Conservation (phyloP, 2,113 vertebrate species). For the Galbula dea region DNA sequence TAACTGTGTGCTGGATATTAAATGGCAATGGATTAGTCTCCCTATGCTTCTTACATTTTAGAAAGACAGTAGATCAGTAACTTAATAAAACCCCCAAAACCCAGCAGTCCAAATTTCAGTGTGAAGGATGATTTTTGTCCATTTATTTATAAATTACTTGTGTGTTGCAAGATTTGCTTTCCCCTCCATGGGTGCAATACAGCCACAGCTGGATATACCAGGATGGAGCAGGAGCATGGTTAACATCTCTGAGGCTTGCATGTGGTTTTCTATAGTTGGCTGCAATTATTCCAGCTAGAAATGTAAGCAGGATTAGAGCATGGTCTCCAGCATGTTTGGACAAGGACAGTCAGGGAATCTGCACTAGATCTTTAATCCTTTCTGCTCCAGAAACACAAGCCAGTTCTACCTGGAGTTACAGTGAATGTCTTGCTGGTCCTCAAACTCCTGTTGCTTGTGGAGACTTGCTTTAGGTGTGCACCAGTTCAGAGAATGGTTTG, state of each 20-base stretch:
- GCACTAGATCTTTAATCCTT: background rate
- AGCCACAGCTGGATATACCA: background rate
- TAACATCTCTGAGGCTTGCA: background rate
- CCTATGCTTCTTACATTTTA: background rate
- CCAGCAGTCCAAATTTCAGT: background rate
- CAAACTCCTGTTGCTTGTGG: background rate
- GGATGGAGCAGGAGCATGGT: background rate
- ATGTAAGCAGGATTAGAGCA: background rate
- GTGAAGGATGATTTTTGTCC: background rate
- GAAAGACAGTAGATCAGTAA: slow-evolving; percentile 23
- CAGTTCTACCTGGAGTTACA: background rate
- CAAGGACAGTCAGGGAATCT: background rate
- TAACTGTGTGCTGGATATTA: background rate
- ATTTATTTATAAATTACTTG: background rate
- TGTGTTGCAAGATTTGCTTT: background rate
- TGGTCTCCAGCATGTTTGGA: background rate
- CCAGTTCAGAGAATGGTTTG: too few relatives aligned
- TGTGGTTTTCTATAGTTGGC: background rate
- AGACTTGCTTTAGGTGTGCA: accelerated
- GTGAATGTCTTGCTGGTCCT: background rate
- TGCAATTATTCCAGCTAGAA: background rate
- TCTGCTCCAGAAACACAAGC: background rate
- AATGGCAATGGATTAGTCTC: background rate
- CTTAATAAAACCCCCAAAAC: background rate
- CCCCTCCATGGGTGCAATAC: background rate